phyloP scores from a whole-genome alignment of 37 sponge, comb jelly and placozoan species.

The Dysidea cf. avara region DNA sequence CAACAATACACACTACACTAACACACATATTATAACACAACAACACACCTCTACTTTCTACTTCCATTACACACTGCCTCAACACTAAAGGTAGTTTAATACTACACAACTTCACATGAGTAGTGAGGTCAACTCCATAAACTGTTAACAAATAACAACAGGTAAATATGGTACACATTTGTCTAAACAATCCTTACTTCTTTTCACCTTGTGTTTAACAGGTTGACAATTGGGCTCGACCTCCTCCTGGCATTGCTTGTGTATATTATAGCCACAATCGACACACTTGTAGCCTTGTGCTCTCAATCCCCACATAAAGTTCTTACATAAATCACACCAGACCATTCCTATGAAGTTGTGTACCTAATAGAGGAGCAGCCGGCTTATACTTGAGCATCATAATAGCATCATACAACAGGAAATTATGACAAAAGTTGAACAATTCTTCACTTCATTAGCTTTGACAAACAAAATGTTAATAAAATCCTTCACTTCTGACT shows the following conservation, averaged over 20 bases:
- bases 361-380: slow-evolving; percentile 23
- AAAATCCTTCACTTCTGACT: too few relatives aligned
- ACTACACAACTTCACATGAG: slow-evolving; percentile 71
- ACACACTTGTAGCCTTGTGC: slow-evolving; percentile 82
- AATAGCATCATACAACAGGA: background rate
- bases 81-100: slow-evolving; percentile 79
- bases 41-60: slow-evolving; percentile 70
- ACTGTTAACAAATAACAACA: slow-evolving; percentile 17
- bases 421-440: too few relatives aligned
- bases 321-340: slow-evolving; percentile 90
- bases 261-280: slow-evolving; percentile 86
- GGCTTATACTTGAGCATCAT: background rate
- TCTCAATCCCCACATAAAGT: slow-evolving; percentile 95
- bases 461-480: too few relatives aligned
- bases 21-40: background rate
- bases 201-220: slow-evolving; percentile 60
- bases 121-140: slow-evolving; percentile 86
- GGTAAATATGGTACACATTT: slow-evolving; percentile 14
- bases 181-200: slow-evolving; percentile 44
- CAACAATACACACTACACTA: background rate
- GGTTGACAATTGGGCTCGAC: slow-evolving; percentile 66
- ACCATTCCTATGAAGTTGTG: slow-evolving; percentile 47
- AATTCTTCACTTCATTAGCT: too few relatives aligned
- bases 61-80: slow-evolving; percentile 67
- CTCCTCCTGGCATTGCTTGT: slow-evolving; percentile 80